Evolutionary conservation across 2,797 vertebrate species (phyloP).

Genomic region (Chrosomus eos): DNA sequence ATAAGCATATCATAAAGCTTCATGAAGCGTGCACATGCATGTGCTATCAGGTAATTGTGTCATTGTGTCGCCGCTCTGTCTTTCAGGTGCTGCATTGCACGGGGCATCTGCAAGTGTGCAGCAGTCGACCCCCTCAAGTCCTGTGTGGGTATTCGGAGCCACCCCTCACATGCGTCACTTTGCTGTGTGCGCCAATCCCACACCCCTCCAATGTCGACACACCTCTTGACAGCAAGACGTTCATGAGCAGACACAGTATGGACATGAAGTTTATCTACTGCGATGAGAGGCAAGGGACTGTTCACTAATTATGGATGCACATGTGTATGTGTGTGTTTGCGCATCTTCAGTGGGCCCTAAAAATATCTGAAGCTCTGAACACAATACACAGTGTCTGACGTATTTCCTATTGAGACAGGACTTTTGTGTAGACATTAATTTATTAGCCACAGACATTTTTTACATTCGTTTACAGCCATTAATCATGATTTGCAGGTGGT

Average conservation of each 20-base stretch:
- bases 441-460: background rate
- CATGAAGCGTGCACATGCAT: background rate
- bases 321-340: background rate
- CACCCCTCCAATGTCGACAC: constrained; percentile 86
- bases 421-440: background rate
- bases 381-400: background rate
- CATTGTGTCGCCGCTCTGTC: background rate
- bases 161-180: constrained; percentile 81
- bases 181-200: constrained; percentile 87
- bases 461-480: background rate
- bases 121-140: constrained; percentile 72
- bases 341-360: background rate
- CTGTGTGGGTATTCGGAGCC: constrained; percentile 84
- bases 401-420: background rate
- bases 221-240: constrained; percentile 86
- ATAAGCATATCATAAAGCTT: background rate
- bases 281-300: constrained; percentile 82
- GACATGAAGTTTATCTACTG: constrained; percentile 91
- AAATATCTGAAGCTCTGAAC: background rate
- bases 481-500: background rate
- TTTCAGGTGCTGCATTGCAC: constrained; percentile 87
- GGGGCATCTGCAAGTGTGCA: constrained; percentile 83
- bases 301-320: background rate
- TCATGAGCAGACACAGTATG: constrained; percentile 89
- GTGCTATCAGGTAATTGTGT: background rate